Base-by-base conservation (phyloP, 2,113 vertebrate genomes). In the Grammomys dolichurus region DNA sequence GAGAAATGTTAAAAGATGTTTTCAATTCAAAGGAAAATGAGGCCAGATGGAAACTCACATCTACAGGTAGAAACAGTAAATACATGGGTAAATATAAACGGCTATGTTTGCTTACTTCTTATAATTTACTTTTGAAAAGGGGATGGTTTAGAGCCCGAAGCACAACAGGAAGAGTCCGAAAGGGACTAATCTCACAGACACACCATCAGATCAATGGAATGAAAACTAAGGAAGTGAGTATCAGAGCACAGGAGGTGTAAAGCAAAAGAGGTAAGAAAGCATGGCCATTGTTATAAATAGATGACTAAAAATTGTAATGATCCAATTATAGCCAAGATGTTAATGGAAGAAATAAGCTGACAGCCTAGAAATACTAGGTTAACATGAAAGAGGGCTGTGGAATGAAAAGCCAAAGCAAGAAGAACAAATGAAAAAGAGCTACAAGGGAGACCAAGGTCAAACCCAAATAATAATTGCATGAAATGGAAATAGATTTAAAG, bases 21-120 rank as follows among this genome's bases (percentile, higher is more conserved):
- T 94, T 93, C 24, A 92, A 28, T 90, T 95, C 75, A 95, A 90
- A 95, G n/a, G 46, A 85, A 96, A 96, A 93, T 76, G 54, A 94
- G 40, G 46, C 17, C 82, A 90, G 40, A 72, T 87, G 26, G 36
- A 94, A 96, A 81, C 75, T 70, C 43, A 73, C 43, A 65, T 2
- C 19, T 65, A 72, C 22, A 92, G 65, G 67, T 72, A 90, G 46
- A 87, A 95, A 90, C 60, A 43, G 33, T 93, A 82, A 94, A 40
- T 89, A 82, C 67, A 26, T 77, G 13, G 56, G 73, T 91, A 86
- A 36, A 87, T 76, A 76, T n/a, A 92, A 69, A 54, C 3, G 43
- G 70, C 76, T 19, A 12, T 65, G 12, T 77, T 92, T 84, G 40
- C 19, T 70, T 77, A 58, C 46, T 65, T 95, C 46, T 93, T 69